Conservation (phyloP, 2,888 invertebrate species). For the Holacanthella duospinosa region DNA sequence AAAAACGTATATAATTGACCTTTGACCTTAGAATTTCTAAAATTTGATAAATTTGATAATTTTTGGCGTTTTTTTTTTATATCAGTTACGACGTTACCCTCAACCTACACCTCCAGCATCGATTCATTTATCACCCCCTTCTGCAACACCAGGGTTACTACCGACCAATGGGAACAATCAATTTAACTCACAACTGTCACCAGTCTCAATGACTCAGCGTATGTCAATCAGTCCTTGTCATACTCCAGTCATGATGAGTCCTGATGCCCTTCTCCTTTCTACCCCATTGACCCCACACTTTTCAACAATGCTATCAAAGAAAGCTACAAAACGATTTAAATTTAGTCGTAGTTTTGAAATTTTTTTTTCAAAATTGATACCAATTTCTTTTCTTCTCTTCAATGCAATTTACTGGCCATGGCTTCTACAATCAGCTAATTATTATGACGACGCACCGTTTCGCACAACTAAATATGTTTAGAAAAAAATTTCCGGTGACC, state of each 20-base stretch:
- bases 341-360: neutral
- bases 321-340: neutral
- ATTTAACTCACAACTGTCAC: neutral
- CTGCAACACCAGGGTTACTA: neutral
- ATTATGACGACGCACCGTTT: slow-evolving; percentile 1
- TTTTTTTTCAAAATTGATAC: slow-evolving; percentile 1
- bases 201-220: neutral
- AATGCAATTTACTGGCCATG: slow-evolving; percentile 12
- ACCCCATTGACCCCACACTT: neutral
- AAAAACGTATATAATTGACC: too few species aligned
- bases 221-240: neutral
- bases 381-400: slow-evolving; percentile 1
- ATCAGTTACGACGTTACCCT: neutral
- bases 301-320: neutral
- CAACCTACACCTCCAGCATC: neutral
- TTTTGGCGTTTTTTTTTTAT: neutral
- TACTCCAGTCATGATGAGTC: neutral
- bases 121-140: neutral
- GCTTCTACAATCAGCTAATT: slow-evolving; percentile 1
- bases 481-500: neutral
- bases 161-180: too few species aligned
- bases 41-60: neutral
- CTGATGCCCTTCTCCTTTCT: neutral
- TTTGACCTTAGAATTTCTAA: neutral
- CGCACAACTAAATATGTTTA: slow-evolving; percentile 1